A percentile compares a stretch with the other conserved stretches of the same genome.
These are phyloP conservation scores for Tryphoninae sp. DNA, from an alignment of 2,888 invertebrate species.

Conservation along the genomic window DNA sequence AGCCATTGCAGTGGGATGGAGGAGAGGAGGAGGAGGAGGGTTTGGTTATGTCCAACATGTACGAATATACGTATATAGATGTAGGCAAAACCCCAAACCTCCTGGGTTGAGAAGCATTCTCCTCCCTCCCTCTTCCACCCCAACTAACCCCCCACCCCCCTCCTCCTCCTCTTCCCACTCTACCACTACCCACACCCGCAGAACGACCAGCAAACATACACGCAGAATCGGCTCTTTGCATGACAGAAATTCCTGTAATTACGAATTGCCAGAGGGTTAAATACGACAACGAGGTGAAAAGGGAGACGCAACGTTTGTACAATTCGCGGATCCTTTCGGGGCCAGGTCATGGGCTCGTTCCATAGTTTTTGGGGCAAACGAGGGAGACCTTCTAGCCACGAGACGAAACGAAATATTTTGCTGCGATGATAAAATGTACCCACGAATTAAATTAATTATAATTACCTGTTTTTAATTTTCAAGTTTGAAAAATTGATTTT, in stretches of 20 bases:
- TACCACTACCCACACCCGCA: conserved; percentile 47
- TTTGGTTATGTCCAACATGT: too few relatives aligned
- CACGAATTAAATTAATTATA: too few relatives aligned
- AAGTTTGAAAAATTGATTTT: too few relatives aligned
- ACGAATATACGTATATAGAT: too few relatives aligned
- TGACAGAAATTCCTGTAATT: conserved; percentile 77
- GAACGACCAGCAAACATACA: conserved; percentile 39
- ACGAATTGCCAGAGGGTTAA: conserved; percentile 78
- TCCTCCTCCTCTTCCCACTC: too few relatives aligned
- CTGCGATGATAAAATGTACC: background rate
- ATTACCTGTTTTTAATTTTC: too few relatives aligned
- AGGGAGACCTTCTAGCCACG: background rate
- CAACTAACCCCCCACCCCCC: conserved; percentile 55
- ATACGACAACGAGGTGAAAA: conserved; percentile 74
- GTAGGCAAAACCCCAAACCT: background rate
- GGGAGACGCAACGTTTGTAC: conserved; percentile 75
- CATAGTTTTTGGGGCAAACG: conserved; percentile 24
- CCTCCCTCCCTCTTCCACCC: too few relatives aligned
- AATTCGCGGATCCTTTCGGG: conserved; percentile 71
- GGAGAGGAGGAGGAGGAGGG: background rate
- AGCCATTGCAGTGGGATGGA: background rate
- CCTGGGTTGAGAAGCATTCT: conserved; percentile 57
- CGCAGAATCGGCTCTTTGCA: conserved; percentile 57
- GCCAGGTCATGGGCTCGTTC: background rate
- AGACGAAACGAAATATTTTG: conserved; percentile 36